phyloP scores from a whole-genome alignment of 1,140 invertebrate genomes.

The Cherax quadricarinatus region DNA sequence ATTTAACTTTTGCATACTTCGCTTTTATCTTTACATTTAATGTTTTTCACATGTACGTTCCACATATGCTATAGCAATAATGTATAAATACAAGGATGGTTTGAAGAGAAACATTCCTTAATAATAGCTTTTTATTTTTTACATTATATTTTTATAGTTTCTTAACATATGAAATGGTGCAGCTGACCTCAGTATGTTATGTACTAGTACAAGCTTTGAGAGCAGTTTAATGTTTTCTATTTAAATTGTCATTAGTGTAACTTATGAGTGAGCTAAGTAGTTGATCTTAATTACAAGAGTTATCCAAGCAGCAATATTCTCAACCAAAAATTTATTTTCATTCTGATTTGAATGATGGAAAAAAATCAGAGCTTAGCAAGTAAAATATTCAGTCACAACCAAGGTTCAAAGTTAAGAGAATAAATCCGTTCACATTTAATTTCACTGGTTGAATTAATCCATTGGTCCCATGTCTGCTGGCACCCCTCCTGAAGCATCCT shows the following conservation, averaged over 20 bases:
- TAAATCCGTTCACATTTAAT: background rate
- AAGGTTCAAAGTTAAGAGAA: background rate
- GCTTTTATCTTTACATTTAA: too few relatives aligned
- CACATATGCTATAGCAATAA: too few relatives aligned
- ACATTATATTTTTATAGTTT: background rate
- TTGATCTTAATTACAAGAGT: background rate
- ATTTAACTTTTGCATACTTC: too few relatives aligned
- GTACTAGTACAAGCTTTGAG: background rate
- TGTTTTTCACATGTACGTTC: too few relatives aligned
- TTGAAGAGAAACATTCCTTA: background rate
- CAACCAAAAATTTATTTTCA: too few relatives aligned
- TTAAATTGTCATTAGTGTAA: background rate
- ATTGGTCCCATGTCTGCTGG: conserved; percentile 36
- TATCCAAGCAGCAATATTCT: too few relatives aligned
- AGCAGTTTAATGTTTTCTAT: background rate
- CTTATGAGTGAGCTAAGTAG: background rate
- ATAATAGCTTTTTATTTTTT: background rate
- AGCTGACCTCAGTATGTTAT: background rate
- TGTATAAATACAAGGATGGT: background rate
- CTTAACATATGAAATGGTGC: background rate
- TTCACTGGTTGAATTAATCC: background rate
- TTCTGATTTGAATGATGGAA: background rate
- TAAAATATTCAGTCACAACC: background rate
- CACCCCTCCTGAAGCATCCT: background rate
- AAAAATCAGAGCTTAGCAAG: background rate